Evolutionary conservation across 2,797 vertebrate species (phyloP).

Genomic region (Simalia tracyae): DNA sequence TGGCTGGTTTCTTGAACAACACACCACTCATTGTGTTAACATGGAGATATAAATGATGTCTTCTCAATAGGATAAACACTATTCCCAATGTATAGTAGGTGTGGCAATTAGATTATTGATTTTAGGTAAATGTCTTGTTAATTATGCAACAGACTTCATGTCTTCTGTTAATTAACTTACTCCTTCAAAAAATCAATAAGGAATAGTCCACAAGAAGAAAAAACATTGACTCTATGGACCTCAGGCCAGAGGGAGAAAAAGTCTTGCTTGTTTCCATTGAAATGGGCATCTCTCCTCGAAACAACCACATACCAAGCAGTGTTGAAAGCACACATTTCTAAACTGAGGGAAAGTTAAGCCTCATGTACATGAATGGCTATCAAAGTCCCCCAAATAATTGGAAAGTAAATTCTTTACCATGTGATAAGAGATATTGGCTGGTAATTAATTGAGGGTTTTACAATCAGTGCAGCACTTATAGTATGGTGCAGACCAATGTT

Average conservation of each 20-base stretch:
- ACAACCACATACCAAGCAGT: neutral
- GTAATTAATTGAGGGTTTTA: neutral
- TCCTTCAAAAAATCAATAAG: conserved; percentile 80
- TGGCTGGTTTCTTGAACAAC: conserved; percentile 74
- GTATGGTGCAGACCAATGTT: neutral
- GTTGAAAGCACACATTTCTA: neutral
- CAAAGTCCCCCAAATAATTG: neutral
- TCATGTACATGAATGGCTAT: neutral
- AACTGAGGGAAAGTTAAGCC: neutral
- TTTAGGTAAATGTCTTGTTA: conserved; percentile 84
- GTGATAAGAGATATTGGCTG: neutral
- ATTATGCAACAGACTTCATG: conserved; percentile 82
- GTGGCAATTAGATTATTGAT: conserved; percentile 87
- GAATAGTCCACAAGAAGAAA: conserved; percentile 67
- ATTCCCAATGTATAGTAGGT: conserved; percentile 74
- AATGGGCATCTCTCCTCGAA: neutral
- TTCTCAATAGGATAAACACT: conserved; percentile 74
- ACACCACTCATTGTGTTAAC: conserved; percentile 77
- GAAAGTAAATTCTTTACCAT: neutral
- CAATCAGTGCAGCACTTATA: neutral
- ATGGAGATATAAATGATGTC: conserved; percentile 75
- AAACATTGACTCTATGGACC: conserved; percentile 42
- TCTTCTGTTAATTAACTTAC: conserved; percentile 82
- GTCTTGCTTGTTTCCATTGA: neutral
- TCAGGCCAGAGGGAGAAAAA: conserved; percentile 6